phyloP scores from a whole-genome alignment of 2,797 vertebrate genomes.

The Mormyrus proboscirostris region DNA sequence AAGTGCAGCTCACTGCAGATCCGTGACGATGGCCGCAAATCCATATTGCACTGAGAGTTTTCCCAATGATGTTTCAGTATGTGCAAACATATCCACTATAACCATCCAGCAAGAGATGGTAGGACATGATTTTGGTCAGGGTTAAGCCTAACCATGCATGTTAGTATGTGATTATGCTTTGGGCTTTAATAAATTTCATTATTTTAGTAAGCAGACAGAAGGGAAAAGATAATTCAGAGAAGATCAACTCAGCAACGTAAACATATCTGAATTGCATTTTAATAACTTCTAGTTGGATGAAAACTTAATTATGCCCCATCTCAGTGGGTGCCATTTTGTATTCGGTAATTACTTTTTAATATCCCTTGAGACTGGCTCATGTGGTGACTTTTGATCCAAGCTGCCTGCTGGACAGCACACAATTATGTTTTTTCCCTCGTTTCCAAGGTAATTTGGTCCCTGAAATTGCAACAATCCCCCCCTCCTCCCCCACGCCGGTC shows the following conservation, averaged over 20 bases:
- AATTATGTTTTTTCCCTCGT: not conserved
- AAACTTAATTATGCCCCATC: conserved; percentile 17
- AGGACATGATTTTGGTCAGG: not conserved
- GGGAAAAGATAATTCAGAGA: not conserved
- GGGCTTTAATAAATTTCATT: not conserved
- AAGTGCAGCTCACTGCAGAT: not conserved
- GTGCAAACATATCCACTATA: not conserved
- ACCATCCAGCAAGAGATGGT: not conserved
- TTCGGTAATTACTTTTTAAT: conserved; percentile 22
- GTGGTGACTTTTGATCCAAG: not conserved
- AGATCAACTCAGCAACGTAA: conserved; percentile 2
- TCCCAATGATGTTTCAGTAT: not conserved
- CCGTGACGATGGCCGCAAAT: not conserved
- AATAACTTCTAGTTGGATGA: conserved; percentile 14
- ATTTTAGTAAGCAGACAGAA: not conserved
- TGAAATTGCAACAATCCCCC: conserved; percentile 8
- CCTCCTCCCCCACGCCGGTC: not conserved
- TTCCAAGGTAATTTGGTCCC: not conserved
- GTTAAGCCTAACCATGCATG: not conserved
- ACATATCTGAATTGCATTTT: conserved; percentile 5
- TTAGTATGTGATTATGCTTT: not conserved
- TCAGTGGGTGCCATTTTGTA: conserved; percentile 7
- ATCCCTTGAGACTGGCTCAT: not conserved
- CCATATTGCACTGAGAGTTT: not conserved
- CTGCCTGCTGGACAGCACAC: not conserved